Conservation (phyloP, 1,140 invertebrate genomes). For the Saccostrea echinata region DNA sequence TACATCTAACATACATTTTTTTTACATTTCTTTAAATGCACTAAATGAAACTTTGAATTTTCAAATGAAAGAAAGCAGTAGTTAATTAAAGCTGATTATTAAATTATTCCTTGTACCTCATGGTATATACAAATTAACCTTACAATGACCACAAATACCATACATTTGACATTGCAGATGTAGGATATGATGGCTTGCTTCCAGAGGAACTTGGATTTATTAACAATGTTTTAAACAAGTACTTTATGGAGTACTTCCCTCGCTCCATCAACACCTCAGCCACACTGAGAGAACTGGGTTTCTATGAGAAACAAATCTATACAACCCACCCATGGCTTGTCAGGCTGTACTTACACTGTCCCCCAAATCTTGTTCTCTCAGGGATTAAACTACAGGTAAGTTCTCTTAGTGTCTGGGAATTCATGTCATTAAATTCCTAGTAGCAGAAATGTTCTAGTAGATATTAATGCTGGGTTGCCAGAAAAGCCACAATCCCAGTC, state of each 20-base stretch:
- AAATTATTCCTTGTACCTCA: too few relatives aligned
- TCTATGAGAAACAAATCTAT: constrained; percentile 70
- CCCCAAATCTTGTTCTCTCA: constrained; percentile 65
- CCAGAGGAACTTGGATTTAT: constrained; percentile 62
- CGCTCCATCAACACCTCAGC: constrained; percentile 63
- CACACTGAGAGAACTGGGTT: constrained; percentile 59
- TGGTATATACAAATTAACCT: background rate
- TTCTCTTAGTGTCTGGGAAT: too few relatives aligned
- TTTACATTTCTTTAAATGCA: background rate
- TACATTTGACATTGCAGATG: constrained; percentile 63
- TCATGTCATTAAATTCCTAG: too few relatives aligned
- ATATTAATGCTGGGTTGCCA: too few relatives aligned
- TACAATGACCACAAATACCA: background rate
- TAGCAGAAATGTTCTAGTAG: too few relatives aligned
- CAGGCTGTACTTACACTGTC: constrained; percentile 74
- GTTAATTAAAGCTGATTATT: too few relatives aligned
- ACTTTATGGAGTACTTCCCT: constrained; percentile 72
- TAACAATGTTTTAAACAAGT: constrained; percentile 71
- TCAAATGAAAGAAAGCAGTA: too few relatives aligned
- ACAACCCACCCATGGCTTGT: constrained; percentile 76
- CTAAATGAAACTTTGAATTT: too few relatives aligned
- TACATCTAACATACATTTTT: background rate
- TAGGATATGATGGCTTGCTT: constrained; percentile 69
- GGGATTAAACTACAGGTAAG: constrained; percentile 59
- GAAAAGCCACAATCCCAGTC: too few relatives aligned